These are phyloP conservation scores for Drosophila dives DNA, from an alignment of 2,888 invertebrate species.

Conservation along the genomic window DNA sequence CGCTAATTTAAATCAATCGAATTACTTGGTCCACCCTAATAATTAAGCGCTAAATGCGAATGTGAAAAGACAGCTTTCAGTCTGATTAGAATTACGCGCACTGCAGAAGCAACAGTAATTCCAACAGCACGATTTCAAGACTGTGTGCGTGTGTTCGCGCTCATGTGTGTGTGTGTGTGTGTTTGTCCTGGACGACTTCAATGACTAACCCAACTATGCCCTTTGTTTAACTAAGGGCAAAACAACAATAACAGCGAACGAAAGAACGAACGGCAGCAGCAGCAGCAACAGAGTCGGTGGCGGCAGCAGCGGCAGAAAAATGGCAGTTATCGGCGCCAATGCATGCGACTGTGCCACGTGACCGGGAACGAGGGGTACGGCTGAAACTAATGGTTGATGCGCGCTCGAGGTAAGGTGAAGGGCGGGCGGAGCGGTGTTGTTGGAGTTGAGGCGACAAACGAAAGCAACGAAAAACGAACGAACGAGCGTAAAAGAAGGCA, in stretches of 20 bases:
- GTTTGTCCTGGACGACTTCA: slow-evolving; percentile 51
- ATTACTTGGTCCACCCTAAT: slow-evolving; percentile 31
- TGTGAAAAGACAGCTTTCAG: slow-evolving; percentile 23
- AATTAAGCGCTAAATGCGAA: neutral
- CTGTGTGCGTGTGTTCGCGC: neutral
- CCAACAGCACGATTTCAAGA: slow-evolving; percentile 27
- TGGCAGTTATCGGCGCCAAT: slow-evolving; percentile 82
- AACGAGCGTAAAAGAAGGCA: slow-evolving; percentile 42
- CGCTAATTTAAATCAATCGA: neutral
- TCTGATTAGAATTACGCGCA: slow-evolving; percentile 51
- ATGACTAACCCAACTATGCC: slow-evolving; percentile 66
- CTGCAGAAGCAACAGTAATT: slow-evolving; percentile 18
- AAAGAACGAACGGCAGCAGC: slow-evolving; percentile 19
- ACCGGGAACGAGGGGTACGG: slow-evolving; percentile 54
- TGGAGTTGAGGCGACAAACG: slow-evolving; percentile 34
- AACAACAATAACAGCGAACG: slow-evolving; percentile 14
- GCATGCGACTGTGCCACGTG: slow-evolving; percentile 77
- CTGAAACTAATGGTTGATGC: slow-evolving; percentile 6
- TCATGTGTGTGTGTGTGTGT: slow-evolving; percentile 13
- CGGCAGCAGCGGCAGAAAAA: slow-evolving; percentile 64
- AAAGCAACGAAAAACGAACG: slow-evolving; percentile 48
- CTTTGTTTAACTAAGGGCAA: slow-evolving; percentile 62
- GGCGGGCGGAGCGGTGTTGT: neutral
- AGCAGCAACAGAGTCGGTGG: slow-evolving; percentile 34
- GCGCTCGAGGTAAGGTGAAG: slow-evolving; percentile 3